Evolutionary conservation across 2,888 invertebrate genomes (phyloP).

Genomic region (Lycocerus yunnanus): DNA sequence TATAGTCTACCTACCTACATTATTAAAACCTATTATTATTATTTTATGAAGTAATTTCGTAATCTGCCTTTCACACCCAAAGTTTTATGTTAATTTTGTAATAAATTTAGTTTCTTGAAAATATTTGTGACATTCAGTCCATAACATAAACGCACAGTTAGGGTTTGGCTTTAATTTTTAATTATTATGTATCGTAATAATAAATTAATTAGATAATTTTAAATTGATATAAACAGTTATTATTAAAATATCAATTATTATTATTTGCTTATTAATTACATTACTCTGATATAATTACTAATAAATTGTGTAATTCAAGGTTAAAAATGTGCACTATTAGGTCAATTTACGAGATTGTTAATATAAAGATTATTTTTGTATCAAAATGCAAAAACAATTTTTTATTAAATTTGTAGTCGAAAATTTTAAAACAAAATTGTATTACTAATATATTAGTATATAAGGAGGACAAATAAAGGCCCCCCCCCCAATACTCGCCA

Average conservation of each 20-base stretch:
- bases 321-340: background rate
- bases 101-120: background rate
- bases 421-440: no score
- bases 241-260: no score
- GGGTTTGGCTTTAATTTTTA: background rate
- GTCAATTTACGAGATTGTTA: background rate
- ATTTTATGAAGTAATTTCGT: background rate
- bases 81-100: background rate
- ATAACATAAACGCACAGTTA: background rate
- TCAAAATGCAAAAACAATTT: no score
- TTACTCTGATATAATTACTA: background rate
- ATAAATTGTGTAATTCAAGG: background rate
- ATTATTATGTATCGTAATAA: background rate
- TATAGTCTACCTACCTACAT: background rate
- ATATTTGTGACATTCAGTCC: background rate
- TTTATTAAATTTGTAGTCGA: no score
- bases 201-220: background rate
- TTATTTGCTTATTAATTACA: background rate
- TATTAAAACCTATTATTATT: background rate
- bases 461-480: no score
- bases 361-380: no score
- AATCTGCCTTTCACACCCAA: background rate
- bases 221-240: background rate
- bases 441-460: no score
- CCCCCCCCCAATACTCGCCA: no score